A percentile compares a stretch with the other conserved stretches of the same genome.
Evolutionary conservation across 2,888 invertebrate genomes (phyloP).

Genomic region (Dendrolimus pini): DNA sequence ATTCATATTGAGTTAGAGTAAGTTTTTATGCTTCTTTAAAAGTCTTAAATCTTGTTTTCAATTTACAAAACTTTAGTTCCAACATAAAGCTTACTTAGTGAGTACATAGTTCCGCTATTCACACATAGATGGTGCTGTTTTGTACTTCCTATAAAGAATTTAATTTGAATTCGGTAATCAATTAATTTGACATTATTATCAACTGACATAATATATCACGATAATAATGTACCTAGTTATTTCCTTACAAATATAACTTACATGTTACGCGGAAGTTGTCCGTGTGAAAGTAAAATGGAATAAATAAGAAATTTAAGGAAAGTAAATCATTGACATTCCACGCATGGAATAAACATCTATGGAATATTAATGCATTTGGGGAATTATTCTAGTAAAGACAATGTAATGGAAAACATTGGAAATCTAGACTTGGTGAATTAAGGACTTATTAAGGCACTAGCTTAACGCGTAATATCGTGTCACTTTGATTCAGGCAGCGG

Average conservation of each 20-base stretch:
- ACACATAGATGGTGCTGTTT: conserved; percentile 5
- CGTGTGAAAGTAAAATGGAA: neutral
- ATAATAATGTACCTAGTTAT: neutral
- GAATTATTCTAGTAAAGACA: neutral
- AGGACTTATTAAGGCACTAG: too few species aligned
- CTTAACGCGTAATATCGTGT: too few species aligned
- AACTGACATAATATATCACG: neutral
- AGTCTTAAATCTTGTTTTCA: too few species aligned
- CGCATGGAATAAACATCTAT: neutral
- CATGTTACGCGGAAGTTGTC: neutral
- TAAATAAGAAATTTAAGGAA: neutral
- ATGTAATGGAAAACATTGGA: neutral
- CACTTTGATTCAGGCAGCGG: too few species aligned
- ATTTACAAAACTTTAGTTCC: too few species aligned
- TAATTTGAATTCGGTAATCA: neutral
- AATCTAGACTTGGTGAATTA: neutral
- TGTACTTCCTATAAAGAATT: neutral
- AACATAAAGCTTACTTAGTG: too few species aligned
- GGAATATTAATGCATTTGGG: neutral
- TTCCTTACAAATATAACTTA: neutral
- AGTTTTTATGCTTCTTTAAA: too few species aligned
- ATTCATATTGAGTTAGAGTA: too few species aligned
- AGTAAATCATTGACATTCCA: neutral
- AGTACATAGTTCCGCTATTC: neutral
- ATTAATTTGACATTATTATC: neutral